A percentile compares a stretch with the other conserved stretches of the same genome.
Evolutionary conservation across 2,888 invertebrate species (phyloP).

Genomic region (Troides helena): DNA sequence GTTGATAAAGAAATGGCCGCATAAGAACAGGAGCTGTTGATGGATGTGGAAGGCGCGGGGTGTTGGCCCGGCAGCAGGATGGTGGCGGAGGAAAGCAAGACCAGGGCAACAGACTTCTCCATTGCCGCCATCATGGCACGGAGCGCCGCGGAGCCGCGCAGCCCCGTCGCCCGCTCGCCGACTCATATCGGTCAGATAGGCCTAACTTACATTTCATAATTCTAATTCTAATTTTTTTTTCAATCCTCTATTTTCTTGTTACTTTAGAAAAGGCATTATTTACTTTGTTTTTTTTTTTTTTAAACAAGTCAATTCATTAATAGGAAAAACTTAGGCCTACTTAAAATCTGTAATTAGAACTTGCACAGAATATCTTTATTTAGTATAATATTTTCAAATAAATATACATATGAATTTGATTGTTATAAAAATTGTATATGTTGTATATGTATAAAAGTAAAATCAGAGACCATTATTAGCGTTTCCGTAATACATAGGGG

Average conservation of each 20-base stretch:
- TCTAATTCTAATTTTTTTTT: not conserved
- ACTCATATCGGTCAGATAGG: conserved; percentile 68
- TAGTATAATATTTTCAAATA: no score
- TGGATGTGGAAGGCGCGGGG: conserved; percentile 76
- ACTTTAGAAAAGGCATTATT: not conserved
- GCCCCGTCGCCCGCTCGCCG: conserved; percentile 70
- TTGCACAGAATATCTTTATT: not conserved
- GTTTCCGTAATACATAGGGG: no score
- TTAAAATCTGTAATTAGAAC: not conserved
- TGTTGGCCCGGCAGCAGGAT: conserved; percentile 69
- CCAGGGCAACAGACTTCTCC: conserved; percentile 94
- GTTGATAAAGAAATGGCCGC: conserved; percentile 59
- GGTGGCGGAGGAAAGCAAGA: conserved; percentile 75
- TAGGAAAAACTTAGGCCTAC: not conserved
- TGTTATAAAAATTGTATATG: no score
- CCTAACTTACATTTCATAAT: conserved; percentile 43
- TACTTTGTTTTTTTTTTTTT: not conserved
- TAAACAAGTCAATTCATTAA: not conserved
- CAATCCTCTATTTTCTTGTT: not conserved
- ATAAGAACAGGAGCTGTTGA: conserved; percentile 58
- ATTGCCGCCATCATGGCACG: conserved; percentile 97
- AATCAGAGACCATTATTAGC: no score
- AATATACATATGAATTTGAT: no score
- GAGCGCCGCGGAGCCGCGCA: conserved; percentile 70
- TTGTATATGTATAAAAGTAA: no score